phyloP scores from a whole-genome alignment of 2,888 invertebrate species.

The Heteropelma amictum region DNA sequence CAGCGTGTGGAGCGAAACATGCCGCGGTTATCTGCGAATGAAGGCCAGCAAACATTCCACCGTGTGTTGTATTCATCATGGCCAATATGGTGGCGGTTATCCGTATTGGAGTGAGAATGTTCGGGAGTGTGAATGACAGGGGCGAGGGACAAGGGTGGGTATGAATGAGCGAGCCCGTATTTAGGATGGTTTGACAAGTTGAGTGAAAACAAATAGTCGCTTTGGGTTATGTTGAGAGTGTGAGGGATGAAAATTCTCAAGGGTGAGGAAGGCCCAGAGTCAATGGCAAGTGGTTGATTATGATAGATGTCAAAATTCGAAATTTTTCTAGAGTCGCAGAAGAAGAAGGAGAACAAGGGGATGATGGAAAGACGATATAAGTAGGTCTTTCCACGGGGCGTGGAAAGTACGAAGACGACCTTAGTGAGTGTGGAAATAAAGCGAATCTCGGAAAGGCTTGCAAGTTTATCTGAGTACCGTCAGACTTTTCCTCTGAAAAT shows the following conservation, averaged over 20 bases:
- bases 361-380: slow-evolving; percentile 25
- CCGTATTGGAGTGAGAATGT: no score
- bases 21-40: slow-evolving; percentile 49
- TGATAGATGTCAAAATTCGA: background rate
- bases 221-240: background rate
- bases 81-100: slow-evolving; percentile 13
- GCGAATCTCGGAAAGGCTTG: no score
- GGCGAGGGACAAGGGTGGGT: slow-evolving; percentile 19
- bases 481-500: no score
- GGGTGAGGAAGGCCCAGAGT: slow-evolving; percentile 38
- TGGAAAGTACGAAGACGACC: no score
- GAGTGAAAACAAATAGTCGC: slow-evolving; percentile 45
- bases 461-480: no score
- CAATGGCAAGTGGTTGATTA: slow-evolving; percentile 35
- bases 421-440: no score
- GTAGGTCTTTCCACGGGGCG: slow-evolving; percentile 12
- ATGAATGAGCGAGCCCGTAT: slow-evolving; percentile 26
- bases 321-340: no score
- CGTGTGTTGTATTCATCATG: background rate
- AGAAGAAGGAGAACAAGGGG: background rate
- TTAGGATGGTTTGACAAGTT: slow-evolving; percentile 6
- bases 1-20: background rate
- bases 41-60: slow-evolving; percentile 41
- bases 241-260: background rate
- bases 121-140: background rate